phyloP scores from a whole-genome alignment of 2,797 vertebrate genomes.

The Myripristis jacobus region DNA sequence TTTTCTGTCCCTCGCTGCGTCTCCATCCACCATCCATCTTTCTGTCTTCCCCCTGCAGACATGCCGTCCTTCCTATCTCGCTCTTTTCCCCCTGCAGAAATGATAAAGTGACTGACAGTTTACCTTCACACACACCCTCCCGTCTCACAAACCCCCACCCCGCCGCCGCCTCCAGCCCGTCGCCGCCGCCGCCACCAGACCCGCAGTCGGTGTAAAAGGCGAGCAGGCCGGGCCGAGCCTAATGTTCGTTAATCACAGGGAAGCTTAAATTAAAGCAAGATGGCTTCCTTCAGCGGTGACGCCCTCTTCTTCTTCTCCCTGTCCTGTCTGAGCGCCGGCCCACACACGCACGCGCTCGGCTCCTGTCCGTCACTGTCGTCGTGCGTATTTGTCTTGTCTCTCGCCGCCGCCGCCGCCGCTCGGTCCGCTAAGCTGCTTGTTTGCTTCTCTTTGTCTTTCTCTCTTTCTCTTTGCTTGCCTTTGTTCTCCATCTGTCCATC shows the following conservation, averaged over 20 bases:
- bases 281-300: conserved; percentile 10
- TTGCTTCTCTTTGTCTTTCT: not conserved
- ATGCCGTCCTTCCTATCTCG: conserved; percentile 2
- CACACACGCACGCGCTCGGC: too few relatives aligned
- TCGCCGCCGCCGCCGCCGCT: conserved; percentile 31
- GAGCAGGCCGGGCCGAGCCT: conserved; percentile 16
- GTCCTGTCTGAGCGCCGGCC: conserved; percentile 26
- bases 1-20: too few relatives aligned
- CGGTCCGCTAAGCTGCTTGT: not conserved
- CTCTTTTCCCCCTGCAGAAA: conserved; percentile 7
- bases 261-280: conserved; percentile 50
- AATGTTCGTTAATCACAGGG: conserved; percentile 53
- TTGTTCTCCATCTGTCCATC: too few relatives aligned
- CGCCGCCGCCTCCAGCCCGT: too few relatives aligned
- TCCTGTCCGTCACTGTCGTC: not conserved
- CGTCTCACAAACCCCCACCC: conserved; percentile 10
- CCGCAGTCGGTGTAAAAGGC: conserved; percentile 22
- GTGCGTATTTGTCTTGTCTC: conserved; percentile 30
- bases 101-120: conserved; percentile 47
- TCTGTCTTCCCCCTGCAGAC: not conserved
- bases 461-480: not conserved
- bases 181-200: not conserved
- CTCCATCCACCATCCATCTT: not conserved
- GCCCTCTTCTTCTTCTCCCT: conserved; percentile 28
- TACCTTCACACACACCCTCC: conserved; percentile 20